Evolutionary conservation across 1,140 invertebrate species (phyloP).

Genomic region (Harpegnathos saltator): DNA sequence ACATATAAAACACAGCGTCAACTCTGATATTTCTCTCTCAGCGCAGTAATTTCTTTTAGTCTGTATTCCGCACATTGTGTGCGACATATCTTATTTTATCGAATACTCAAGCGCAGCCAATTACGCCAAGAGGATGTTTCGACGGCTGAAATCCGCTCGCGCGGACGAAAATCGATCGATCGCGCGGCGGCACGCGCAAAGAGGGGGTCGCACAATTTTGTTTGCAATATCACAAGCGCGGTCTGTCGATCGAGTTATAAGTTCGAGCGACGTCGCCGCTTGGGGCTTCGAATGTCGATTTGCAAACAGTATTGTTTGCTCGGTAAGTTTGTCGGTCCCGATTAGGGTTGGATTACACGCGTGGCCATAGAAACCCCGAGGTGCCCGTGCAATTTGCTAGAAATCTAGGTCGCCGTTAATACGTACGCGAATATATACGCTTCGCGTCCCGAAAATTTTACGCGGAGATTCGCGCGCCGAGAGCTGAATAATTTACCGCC

Average conservation of each 20-base stretch:
- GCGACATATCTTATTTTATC: neutral
- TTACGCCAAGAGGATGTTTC: neutral
- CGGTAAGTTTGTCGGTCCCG: conserved; percentile 38
- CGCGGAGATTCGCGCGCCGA: neutral
- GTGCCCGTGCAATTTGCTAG: conserved; percentile 65
- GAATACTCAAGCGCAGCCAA: neutral
- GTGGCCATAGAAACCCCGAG: conserved; percentile 63
- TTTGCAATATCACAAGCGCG: conserved; percentile 34
- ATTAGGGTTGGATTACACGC: conserved; percentile 70
- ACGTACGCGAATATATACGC: conserved; percentile 40
- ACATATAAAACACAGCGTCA: too few relatives aligned
- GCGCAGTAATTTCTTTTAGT: too few relatives aligned
- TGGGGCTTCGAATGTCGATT: conserved; percentile 70
- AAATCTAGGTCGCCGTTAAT: conserved; percentile 67
- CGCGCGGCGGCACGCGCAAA: neutral
- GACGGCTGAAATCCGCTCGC: neutral
- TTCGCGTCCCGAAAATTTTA: conserved; percentile 61
- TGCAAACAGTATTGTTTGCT: conserved; percentile 61
- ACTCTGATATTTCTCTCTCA: too few relatives aligned
- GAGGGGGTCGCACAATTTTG: conserved; percentile 16
- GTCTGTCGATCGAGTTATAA: conserved; percentile 52
- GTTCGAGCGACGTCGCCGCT: conserved; percentile 35
- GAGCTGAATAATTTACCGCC: conserved; percentile 25
- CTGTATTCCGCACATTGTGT: neutral
- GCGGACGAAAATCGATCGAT: conserved; percentile 22